Conservation (phyloP, 2,113 vertebrate species). For the Triplophysa dalaica region DNA sequence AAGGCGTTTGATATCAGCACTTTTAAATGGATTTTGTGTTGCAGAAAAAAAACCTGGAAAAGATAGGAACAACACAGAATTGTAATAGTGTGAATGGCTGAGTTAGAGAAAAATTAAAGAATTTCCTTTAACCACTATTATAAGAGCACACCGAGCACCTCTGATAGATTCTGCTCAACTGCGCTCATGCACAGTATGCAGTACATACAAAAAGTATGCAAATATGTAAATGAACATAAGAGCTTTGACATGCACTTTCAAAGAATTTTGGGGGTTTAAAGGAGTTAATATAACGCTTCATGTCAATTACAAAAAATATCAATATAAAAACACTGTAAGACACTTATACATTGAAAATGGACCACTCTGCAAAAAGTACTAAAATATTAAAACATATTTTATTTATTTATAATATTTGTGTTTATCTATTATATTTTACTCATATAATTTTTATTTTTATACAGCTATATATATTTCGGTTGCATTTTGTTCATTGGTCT, state of each 20-base stretch:
- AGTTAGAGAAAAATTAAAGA: constrained; percentile 36
- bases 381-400: too few species aligned
- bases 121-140: constrained; percentile 50
- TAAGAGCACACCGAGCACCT: constrained; percentile 21
- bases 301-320: too few species aligned
- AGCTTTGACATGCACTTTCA: not conserved
- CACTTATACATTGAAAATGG: too few species aligned
- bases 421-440: too few species aligned
- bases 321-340: too few species aligned
- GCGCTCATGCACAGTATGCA: not conserved
- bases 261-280: not conserved
- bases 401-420: too few species aligned
- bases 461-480: too few species aligned
- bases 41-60: not conserved
- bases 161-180: not conserved
- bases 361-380: too few species aligned
- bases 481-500: too few species aligned
- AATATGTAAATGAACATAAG: not conserved
- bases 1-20: constrained; percentile 43
- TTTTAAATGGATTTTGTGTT: constrained; percentile 38
- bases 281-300: too few species aligned
- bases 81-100: not conserved
- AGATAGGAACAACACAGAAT: not conserved
- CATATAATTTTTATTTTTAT: too few species aligned
- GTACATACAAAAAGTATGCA: not conserved